These are phyloP conservation scores for Okamejei kenojei DNA, from an alignment of 2,797 vertebrate species.

Conservation along the genomic window DNA sequence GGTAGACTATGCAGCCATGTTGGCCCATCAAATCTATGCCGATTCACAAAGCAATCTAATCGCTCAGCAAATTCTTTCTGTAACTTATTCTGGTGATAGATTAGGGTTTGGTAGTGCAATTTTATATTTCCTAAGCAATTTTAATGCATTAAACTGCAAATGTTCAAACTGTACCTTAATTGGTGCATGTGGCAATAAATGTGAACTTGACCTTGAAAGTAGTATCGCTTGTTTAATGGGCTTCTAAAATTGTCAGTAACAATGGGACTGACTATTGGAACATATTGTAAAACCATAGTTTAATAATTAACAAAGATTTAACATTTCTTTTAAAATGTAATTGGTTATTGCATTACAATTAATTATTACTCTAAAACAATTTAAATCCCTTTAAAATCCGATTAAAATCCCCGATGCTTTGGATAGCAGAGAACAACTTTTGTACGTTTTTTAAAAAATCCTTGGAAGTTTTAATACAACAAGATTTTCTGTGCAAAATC, in stretches of 20 bases:
- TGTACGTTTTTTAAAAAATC: neutral
- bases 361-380: neutral
- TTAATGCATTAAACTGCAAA: neutral
- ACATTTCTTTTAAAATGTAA: neutral
- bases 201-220: too few relatives aligned
- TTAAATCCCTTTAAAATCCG: too few relatives aligned
- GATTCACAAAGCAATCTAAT: too few relatives aligned
- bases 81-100: too few relatives aligned
- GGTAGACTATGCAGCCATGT: too few relatives aligned
- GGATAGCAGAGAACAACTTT: neutral
- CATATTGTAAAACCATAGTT: neutral
- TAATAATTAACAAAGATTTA: neutral
- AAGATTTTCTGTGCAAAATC: neutral
- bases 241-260: neutral
- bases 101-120: neutral
- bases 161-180: too few relatives aligned
- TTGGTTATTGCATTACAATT: neutral
- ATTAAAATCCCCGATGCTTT: neutral
- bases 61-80: too few relatives aligned
- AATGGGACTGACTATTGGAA: neutral
- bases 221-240: neutral
- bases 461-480: neutral
- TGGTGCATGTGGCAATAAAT: too few relatives aligned
- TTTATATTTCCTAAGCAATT: neutral
- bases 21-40: too few relatives aligned